Evolutionary conservation across 35 echinoderm and acorn worm genomes (phyloP), one percentile per base, ranked within the genome.

Genomic region (Stichopus chloronotus): DNA sequence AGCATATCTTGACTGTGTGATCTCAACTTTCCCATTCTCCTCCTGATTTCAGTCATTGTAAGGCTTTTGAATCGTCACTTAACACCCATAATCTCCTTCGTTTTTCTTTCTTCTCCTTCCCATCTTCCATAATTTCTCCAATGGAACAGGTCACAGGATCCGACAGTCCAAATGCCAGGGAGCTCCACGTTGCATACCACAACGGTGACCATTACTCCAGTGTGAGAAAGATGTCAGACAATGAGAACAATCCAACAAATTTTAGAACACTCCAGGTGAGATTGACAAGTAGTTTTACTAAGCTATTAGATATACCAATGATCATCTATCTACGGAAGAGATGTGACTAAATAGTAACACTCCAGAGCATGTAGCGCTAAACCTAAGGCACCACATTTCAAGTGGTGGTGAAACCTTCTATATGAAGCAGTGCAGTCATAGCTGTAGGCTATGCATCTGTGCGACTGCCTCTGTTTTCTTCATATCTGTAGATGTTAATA

Each of bases 181-280:
- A 99, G 65, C 80, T 99, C 7, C 97, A 99, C 78, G 92, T 99
- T 60, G 85, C 97, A 9, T 99, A 99, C 92, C 97, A 99, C 79
- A 99, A 99, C 92, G 97, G 97, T 7, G 97, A 99, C 86, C 97
- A 99, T 86, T 99, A 96, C 78, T 99, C 97, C 57, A 99, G 97
- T 91, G 95, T 99, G 19, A 78, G 97, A 17, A 99, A 95, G 58
- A 63, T 87, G 12, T 88, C 95, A 14, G 97, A 99, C 78, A 99
- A 92, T 61, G 91, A 90, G 8, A 87, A 88, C 14, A 93, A 94
- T 57, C 91, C 95, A 61, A 96, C 97, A 4, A 96, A 99, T 56
- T 94, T 99, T 22, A 98, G 88, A 84, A 83, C 87, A 74, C 43
- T 81, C 57, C 54, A 74, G 81, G 93, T 94, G 76, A 90, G 69